Conservation (phyloP, 1,140 invertebrate species). For the Campoletis sonorensis region DNA sequence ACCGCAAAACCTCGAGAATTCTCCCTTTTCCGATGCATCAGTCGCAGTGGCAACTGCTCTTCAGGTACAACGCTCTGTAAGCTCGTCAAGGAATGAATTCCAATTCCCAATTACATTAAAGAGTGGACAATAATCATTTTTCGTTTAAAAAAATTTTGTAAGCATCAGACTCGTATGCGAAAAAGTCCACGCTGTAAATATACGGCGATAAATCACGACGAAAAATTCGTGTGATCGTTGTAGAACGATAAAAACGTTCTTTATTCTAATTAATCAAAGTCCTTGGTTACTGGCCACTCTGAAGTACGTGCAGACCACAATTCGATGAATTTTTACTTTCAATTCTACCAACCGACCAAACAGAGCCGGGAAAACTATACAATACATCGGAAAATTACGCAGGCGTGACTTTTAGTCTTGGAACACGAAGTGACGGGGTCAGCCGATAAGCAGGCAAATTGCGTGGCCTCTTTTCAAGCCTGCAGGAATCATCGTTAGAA, state of each 20-base stretch:
- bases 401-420: background rate
- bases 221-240: too few relatives aligned
- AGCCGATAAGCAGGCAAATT: constrained; percentile 8
- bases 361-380: background rate
- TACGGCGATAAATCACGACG: too few relatives aligned
- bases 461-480: background rate
- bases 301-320: too few relatives aligned
- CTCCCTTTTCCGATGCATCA: constrained; percentile 13
- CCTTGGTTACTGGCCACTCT: too few relatives aligned
- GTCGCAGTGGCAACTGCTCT: background rate
- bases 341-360: too few relatives aligned
- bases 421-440: background rate
- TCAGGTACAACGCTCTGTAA: background rate
- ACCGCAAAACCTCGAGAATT: constrained; percentile 44
- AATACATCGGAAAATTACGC: background rate
- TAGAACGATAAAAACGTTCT: too few relatives aligned
- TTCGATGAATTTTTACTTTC: too few relatives aligned
- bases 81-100: background rate
- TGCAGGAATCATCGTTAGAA: background rate
- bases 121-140: background rate
- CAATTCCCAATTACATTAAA: background rate
- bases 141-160: background rate
- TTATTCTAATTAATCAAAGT: too few relatives aligned
- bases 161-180: too few relatives aligned
- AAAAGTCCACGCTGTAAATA: too few relatives aligned